phyloP scores from a whole-genome alignment of 2,797 vertebrate species.

The Macropus fuliginosus region DNA sequence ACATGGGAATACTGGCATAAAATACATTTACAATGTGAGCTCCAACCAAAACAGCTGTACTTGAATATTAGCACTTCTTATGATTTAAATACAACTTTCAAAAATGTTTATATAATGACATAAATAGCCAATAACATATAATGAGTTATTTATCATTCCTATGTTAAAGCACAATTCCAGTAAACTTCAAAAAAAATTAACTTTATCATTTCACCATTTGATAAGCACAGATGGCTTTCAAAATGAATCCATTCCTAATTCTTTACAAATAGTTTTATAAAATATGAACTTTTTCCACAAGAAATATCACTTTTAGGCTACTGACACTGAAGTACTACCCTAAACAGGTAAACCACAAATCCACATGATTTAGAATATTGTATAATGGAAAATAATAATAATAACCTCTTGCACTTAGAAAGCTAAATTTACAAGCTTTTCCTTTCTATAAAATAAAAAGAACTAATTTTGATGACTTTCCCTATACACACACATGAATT shows the following conservation, averaged over 20 bases:
- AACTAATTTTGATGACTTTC: neutral
- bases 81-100: slow-evolving; percentile 76
- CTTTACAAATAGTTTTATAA: neutral
- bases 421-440: neutral
- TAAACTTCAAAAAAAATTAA: neutral
- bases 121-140: slow-evolving; percentile 70
- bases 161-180: slow-evolving; percentile 22
- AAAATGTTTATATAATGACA: slow-evolving; percentile 63
- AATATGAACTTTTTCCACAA: slow-evolving; percentile 8
- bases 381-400: neutral
- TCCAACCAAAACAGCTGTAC: slow-evolving; percentile 73
- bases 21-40: slow-evolving; percentile 27
- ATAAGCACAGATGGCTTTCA: neutral
- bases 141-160: slow-evolving; percentile 65
- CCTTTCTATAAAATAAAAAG: neutral
- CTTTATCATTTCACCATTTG: neutral
- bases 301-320: neutral
- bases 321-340: neutral
- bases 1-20: slow-evolving; percentile 68
- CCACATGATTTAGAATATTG: neutral
- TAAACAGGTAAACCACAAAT: neutral
- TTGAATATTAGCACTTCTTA: slow-evolving; percentile 77
- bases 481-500: neutral
- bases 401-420: neutral
- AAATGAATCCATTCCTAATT: neutral